phyloP scores from a whole-genome alignment of 2,888 invertebrate genomes.

The Strigamia maritima region DNA sequence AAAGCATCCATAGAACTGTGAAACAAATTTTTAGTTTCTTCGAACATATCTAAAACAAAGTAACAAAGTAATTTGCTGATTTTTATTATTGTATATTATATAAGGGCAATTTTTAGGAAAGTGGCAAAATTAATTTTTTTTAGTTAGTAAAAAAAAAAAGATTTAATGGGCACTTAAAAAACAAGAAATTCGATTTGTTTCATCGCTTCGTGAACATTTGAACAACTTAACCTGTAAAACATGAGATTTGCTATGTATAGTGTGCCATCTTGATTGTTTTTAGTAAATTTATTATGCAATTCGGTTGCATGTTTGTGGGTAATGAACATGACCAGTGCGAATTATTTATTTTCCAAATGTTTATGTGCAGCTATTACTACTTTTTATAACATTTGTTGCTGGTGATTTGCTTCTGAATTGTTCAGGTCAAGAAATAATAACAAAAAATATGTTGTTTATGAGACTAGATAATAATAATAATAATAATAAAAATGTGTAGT shows the following conservation, averaged over 20 bases:
- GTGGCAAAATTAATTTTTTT: too few species aligned
- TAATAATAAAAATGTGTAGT: constrained; percentile 18
- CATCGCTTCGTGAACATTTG: background rate
- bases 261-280: background rate
- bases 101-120: too few species aligned
- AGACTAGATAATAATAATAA: background rate
- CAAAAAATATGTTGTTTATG: constrained; percentile 3
- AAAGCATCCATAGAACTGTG: too few species aligned
- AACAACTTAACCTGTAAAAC: background rate
- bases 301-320: constrained; percentile 15
- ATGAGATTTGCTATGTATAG: background rate
- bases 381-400: constrained; percentile 24
- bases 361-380: constrained; percentile 39
- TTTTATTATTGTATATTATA: too few species aligned
- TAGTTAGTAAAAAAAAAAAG: too few species aligned
- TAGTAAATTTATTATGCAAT: constrained; percentile 35
- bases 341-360: constrained; percentile 35
- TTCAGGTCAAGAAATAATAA: background rate
- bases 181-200: background rate
- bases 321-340: constrained; percentile 33
- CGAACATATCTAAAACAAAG: background rate
- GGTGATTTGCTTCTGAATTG: background rate
- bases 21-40: too few species aligned
- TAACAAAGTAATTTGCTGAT: background rate
- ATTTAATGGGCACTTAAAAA: background rate